phyloP scores from a whole-genome alignment of 2,888 invertebrate species.

The Ophion ellenae region DNA sequence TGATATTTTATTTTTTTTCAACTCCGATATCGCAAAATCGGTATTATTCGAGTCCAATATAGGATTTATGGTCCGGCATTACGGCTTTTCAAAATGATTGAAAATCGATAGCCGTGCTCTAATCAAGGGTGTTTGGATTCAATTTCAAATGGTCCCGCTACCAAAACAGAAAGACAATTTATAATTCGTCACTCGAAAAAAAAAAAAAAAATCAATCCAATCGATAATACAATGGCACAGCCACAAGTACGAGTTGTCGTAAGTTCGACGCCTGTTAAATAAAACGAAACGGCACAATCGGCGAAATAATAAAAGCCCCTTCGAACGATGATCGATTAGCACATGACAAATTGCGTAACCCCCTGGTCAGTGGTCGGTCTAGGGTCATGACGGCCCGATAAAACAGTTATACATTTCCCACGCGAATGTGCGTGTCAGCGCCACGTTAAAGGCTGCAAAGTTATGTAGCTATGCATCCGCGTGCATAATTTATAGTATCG shows the following conservation, averaged over 20 bases:
- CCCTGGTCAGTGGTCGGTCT: slow-evolving; percentile 41
- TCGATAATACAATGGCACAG: not conserved
- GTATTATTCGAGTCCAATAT: too few relatives aligned
- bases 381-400: slow-evolving; percentile 56
- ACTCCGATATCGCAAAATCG: too few relatives aligned
- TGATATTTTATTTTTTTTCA: too few relatives aligned
- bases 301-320: slow-evolving; percentile 14
- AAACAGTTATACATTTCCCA: slow-evolving; percentile 54
- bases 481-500: slow-evolving; percentile 16
- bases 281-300: slow-evolving; percentile 5
- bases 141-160: too few relatives aligned
- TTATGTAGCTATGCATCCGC: not conserved
- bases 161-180: too few relatives aligned
- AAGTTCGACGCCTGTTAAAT: not conserved
- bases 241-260: not conserved
- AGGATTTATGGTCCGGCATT: too few relatives aligned
- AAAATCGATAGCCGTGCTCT: too few relatives aligned
- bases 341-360: slow-evolving; percentile 56
- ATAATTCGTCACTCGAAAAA: too few relatives aligned
- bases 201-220: too few relatives aligned
- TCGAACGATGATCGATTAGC: slow-evolving; percentile 49
- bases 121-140: too few relatives aligned
- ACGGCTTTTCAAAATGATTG: too few relatives aligned
- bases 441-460: not conserved
- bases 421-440: slow-evolving; percentile 11